phyloP scores from a whole-genome alignment of 2,113 vertebrate species.

The Silurus asotus region DNA sequence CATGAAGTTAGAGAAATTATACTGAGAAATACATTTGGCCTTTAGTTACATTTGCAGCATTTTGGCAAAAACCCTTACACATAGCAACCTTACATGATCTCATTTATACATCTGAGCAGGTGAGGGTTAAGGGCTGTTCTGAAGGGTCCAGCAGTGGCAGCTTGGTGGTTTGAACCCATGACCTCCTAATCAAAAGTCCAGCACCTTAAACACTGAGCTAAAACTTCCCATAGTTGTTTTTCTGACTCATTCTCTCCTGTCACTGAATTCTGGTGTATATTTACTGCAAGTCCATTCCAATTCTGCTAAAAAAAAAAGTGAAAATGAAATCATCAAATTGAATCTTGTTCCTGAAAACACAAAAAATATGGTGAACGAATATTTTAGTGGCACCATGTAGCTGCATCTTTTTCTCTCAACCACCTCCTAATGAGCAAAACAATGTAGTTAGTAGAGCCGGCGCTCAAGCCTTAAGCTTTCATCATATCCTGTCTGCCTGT shows the following conservation, averaged over 20 bases:
- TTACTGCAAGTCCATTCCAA: neutral
- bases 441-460: neutral
- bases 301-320: neutral
- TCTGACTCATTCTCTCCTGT: neutral
- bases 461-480: conserved; percentile 57
- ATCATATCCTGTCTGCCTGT: conserved; percentile 56
- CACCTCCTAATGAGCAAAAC: conserved; percentile 11
- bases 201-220: too few species aligned
- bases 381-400: neutral
- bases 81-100: too few species aligned
- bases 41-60: too few species aligned
- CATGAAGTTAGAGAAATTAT: neutral
- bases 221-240: neutral
- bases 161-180: too few species aligned
- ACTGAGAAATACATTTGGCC: too few species aligned
- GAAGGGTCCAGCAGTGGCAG: too few species aligned
- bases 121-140: too few species aligned
- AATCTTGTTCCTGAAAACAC: neutral
- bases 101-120: too few species aligned
- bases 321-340: neutral
- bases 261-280: neutral
- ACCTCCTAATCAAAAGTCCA: too few species aligned
- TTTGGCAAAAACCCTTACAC: too few species aligned
- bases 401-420: neutral
- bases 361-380: neutral